These are phyloP conservation scores for Nephila pilipes DNA, from an alignment of 1,140 invertebrate species.

Conservation along the genomic window DNA sequence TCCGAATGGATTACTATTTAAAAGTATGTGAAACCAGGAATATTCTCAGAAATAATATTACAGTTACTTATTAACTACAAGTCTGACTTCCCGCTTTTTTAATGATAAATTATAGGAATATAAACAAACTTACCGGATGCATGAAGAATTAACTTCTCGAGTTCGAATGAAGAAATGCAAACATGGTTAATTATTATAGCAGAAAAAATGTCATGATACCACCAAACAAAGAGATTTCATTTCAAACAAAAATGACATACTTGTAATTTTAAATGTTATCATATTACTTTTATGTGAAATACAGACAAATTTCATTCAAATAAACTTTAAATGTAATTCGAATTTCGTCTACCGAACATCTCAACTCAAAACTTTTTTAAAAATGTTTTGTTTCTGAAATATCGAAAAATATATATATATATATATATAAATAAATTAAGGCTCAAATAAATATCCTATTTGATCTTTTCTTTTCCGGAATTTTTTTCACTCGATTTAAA, in stretches of 20 bases:
- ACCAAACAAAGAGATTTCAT: background rate
- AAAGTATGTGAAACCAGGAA: too few species aligned
- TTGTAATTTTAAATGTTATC: too few species aligned
- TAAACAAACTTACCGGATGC: background rate
- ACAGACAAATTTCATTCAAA: background rate
- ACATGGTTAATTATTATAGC: background rate
- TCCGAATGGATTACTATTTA: too few species aligned
- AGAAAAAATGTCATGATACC: background rate
- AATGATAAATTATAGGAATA: background rate
- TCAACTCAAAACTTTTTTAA: background rate
- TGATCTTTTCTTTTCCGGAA: too few species aligned
- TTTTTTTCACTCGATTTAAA: too few species aligned
- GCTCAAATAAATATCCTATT: too few species aligned
- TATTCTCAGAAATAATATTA: background rate
- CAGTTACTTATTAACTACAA: background rate
- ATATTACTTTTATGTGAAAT: background rate
- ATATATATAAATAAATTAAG: too few species aligned
- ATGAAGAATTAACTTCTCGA: background rate
- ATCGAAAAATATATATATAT: too few species aligned
- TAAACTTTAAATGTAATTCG: background rate
- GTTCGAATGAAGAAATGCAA: background rate
- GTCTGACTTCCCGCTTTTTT: background rate
- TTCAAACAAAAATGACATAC: too few species aligned
- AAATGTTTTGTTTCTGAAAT: too few species aligned
- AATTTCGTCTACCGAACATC: constrained; percentile 3